Evolutionary conservation across 2,113 vertebrate species (phyloP).

Genomic region (Sander vitreus): DNA sequence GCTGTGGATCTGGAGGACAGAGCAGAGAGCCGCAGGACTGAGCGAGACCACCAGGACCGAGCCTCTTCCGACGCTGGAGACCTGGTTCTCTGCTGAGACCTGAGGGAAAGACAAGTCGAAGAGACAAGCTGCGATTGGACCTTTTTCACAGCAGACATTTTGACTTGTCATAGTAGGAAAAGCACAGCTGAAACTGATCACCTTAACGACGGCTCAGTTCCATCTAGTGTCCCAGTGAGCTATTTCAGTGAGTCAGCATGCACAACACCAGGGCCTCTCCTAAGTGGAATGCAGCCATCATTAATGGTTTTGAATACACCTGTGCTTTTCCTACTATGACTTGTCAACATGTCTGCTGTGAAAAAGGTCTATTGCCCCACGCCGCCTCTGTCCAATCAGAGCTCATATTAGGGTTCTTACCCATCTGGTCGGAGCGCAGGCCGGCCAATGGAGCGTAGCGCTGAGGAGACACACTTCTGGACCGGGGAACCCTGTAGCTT

Average conservation of each 20-base stretch:
- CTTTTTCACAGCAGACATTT: too few species aligned
- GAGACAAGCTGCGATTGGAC: not conserved
- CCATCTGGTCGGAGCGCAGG: constrained; percentile 43
- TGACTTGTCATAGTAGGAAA: too few species aligned
- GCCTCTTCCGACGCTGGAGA: constrained; percentile 46
- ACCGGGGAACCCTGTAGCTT: constrained; percentile 37
- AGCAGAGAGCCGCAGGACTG: constrained; percentile 38
- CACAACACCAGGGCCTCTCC: too few species aligned
- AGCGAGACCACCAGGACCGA: not conserved
- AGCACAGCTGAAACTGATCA: too few species aligned
- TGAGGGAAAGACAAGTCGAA: constrained; percentile 27
- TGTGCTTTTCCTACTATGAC: too few species aligned
- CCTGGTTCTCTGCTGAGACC: constrained; percentile 57
- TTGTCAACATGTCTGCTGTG: too few species aligned
- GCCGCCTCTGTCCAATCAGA: not conserved
- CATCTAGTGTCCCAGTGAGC: too few species aligned
- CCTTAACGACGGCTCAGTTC: too few species aligned
- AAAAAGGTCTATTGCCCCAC: too few species aligned
- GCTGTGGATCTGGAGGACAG: constrained; percentile 12
- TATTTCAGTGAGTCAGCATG: too few species aligned
- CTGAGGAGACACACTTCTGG: constrained; percentile 58
- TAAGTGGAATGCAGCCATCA: too few species aligned
- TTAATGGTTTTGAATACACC: too few species aligned
- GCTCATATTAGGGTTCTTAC: not conserved
- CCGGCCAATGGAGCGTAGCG: constrained; percentile 32